Conservation (phyloP, 64 coral and sea anemone genomes). For the Anthopleura sola region DNA sequence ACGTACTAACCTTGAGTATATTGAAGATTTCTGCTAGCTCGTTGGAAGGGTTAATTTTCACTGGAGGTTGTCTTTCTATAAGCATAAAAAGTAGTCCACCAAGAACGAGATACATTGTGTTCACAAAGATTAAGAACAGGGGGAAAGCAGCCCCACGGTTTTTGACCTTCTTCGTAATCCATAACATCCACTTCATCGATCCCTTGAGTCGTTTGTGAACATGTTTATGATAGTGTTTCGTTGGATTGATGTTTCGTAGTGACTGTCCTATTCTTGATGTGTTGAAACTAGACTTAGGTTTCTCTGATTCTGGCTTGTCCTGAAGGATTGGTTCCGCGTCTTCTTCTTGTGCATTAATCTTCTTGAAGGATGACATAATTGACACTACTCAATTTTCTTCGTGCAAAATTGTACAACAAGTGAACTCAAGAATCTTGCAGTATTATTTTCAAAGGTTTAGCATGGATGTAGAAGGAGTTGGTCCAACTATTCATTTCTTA, state of each 20-base stretch:
- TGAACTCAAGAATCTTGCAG: not conserved
- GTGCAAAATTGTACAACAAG: not conserved
- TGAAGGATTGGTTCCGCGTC: not conserved
- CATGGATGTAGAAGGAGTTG: not conserved
- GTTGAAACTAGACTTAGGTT: not conserved
- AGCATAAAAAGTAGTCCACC: conserved; percentile 84
- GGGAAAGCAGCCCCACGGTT: conserved; percentile 64
- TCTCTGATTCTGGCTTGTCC: not conserved
- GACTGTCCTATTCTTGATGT: not conserved
- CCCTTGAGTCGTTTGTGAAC: conserved; percentile 65
- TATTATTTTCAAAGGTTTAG: not conserved
- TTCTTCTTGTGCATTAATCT: conserved; percentile 32
- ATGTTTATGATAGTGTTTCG: conserved; percentile 50
- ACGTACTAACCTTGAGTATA: conserved; percentile 62
- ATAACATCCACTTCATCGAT: conserved; percentile 65
- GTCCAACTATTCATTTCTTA: not conserved
- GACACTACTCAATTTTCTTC: not conserved
- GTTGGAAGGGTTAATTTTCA: conserved; percentile 57
- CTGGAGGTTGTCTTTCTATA: conserved; percentile 51
- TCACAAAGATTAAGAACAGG: conserved; percentile 61
- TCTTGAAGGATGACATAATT: conserved; percentile 20
- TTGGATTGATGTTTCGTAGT: conserved; percentile 37
- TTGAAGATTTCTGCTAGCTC: conserved; percentile 71
- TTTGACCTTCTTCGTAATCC: conserved; percentile 65
- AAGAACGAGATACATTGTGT: conserved; percentile 60